These are phyloP conservation scores for Tyrannus savana DNA, from an alignment of 2,113 vertebrate species.

Conservation along the genomic window DNA sequence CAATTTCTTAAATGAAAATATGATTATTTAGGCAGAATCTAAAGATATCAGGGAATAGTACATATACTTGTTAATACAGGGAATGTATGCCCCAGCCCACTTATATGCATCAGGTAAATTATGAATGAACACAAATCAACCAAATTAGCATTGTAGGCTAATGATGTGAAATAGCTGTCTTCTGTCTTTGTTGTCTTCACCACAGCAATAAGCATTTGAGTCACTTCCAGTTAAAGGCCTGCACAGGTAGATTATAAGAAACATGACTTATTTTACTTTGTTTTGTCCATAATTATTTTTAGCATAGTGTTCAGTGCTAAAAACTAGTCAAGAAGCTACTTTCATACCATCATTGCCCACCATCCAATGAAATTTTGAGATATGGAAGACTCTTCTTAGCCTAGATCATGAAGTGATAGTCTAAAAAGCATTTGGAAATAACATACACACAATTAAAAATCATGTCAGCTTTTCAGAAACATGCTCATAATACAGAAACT, in stretches of 20 bases:
- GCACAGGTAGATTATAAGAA: neutral
- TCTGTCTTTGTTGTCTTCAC: neutral
- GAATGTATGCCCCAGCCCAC: neutral
- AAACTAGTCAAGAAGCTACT: neutral
- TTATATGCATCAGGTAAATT: neutral
- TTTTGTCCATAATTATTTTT: neutral
- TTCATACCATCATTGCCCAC: neutral
- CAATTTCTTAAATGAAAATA: neutral
- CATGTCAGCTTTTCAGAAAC: neutral
- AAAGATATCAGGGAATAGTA: neutral
- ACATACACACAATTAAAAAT: neutral
- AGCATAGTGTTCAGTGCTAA: neutral
- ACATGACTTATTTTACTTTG: neutral
- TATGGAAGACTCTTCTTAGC: neutral
- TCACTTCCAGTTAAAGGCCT: neutral
- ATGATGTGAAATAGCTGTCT: neutral
- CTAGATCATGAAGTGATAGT: neutral
- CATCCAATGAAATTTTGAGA: neutral
- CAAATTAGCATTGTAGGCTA: neutral
- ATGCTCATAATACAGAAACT: fast-evolving
- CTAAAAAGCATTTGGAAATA: neutral
- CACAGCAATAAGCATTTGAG: neutral
- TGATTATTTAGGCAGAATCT: neutral
- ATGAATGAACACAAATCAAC: neutral
- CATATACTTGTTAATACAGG: neutral